These are phyloP conservation scores for Piscicola geometra DNA, from an alignment of 2,888 invertebrate genomes.

Conservation along the genomic window DNA sequence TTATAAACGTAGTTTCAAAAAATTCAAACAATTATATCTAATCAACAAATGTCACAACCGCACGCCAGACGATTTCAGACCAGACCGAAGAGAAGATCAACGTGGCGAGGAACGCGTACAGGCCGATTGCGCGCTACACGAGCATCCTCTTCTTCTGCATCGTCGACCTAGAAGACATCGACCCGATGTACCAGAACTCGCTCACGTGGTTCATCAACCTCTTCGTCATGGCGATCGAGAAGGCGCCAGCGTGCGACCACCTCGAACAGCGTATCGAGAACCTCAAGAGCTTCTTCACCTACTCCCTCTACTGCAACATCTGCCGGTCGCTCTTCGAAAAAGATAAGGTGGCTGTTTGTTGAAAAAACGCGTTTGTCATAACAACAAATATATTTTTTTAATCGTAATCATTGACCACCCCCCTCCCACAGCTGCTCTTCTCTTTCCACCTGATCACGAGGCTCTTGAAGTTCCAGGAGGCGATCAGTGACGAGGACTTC, in stretches of 20 bases:
- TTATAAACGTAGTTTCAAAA: too few species aligned
- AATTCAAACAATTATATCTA: too few species aligned
- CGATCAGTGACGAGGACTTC: slow-evolving; percentile 66
- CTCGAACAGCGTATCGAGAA: slow-evolving; percentile 51
- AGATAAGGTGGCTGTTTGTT: slow-evolving; percentile 52
- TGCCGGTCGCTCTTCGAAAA: slow-evolving; percentile 59
- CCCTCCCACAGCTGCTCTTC: slow-evolving; percentile 54
- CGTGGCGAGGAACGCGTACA: slow-evolving; percentile 56
- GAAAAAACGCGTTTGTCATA: too few species aligned
- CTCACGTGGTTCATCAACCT: slow-evolving; percentile 58
- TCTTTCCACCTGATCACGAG: slow-evolving; percentile 58
- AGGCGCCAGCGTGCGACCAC: slow-evolving; percentile 56
- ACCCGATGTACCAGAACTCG: slow-evolving; percentile 60
- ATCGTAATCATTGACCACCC: neutral
- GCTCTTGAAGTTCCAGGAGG: slow-evolving; percentile 54
- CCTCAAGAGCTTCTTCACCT: slow-evolving; percentile 56
- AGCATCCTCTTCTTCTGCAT: slow-evolving; percentile 59
- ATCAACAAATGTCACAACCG: too few species aligned
- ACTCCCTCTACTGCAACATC: slow-evolving; percentile 57
- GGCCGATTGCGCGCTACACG: slow-evolving; percentile 56
- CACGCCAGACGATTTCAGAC: slow-evolving; percentile 53
- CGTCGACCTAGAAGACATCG: slow-evolving; percentile 58
- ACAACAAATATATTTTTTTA: neutral
- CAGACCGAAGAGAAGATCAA: slow-evolving; percentile 58
- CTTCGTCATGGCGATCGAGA: slow-evolving; percentile 57